Conservation (phyloP, 2,113 vertebrate genomes). For the Ailuropoda melanoleuca region DNA sequence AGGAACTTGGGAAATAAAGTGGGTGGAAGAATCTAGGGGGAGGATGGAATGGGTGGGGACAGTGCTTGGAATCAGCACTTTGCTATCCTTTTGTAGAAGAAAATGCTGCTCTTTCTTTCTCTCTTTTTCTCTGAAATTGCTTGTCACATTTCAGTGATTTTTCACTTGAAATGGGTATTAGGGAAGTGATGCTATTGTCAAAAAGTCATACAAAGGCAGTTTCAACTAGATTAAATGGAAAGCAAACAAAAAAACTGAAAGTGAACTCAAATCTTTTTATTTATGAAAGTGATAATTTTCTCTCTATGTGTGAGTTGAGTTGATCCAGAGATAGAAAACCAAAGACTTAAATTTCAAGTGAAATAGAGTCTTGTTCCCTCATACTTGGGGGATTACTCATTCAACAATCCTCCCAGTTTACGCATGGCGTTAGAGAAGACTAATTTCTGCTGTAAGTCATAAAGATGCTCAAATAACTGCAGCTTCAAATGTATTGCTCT, state of each 20-base stretch:
- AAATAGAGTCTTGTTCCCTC: not conserved
- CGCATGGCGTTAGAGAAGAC: not conserved
- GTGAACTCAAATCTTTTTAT: conserved; percentile 21
- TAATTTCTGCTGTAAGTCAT: not conserved
- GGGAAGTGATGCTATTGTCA: not conserved
- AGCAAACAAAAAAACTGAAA: conserved; percentile 47
- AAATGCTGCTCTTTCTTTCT: not conserved
- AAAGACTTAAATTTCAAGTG: not conserved
- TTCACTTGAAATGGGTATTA: conserved; percentile 14
- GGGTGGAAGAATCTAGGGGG: not conserved
- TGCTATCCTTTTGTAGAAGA: not conserved
- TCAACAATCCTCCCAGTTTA: not conserved
- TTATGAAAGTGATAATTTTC: conserved; percentile 44
- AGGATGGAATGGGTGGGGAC: not conserved
- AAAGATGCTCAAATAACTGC: not conserved
- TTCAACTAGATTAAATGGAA: conserved; percentile 48
- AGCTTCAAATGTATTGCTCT: not conserved
- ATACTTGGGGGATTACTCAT: not conserved
- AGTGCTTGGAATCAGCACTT: not conserved
- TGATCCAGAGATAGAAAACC: not conserved
- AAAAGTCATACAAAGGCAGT: not conserved
- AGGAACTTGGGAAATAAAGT: not conserved
- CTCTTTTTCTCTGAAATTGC: conserved; percentile 22
- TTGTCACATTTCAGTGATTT: conserved; percentile 52
- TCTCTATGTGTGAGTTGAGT: not conserved